Evolutionary conservation across 2,797 vertebrate genomes (phyloP).

Genomic region (Miichthys miiuy): DNA sequence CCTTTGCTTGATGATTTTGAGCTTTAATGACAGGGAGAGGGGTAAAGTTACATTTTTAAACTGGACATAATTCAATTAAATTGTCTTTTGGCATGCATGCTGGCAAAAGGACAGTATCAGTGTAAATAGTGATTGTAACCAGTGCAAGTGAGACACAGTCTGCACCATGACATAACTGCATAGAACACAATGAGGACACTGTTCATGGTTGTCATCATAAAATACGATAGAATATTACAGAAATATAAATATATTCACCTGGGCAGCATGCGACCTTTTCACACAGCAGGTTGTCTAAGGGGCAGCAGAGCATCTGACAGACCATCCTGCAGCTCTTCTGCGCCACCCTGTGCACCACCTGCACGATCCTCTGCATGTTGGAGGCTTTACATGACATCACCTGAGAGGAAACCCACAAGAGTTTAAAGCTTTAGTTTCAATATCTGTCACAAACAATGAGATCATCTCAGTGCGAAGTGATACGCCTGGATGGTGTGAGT

Average conservation of each 20-base stretch:
- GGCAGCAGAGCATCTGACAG: constrained; percentile 72
- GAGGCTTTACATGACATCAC: constrained; percentile 1
- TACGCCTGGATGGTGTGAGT: neutral
- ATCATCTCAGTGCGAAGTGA: neutral
- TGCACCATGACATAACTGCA: neutral
- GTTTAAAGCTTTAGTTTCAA: neutral
- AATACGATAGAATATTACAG: neutral
- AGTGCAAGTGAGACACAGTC: neutral
- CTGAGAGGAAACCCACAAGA: neutral
- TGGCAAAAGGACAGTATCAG: neutral
- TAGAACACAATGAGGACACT: neutral
- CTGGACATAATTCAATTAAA: neutral
- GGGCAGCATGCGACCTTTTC: constrained; percentile 37
- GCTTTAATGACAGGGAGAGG: constrained; percentile 40
- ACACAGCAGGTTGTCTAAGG: constrained; percentile 44
- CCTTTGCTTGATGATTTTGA: constrained; percentile 27
- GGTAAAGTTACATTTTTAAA: neutral
- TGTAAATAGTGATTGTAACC: neutral
- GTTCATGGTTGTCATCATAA: no score
- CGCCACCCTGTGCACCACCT: constrained; percentile 61
- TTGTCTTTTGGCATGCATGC: neutral
- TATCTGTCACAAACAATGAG: no score
- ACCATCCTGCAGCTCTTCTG: constrained; percentile 67
- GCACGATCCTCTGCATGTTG: constrained; percentile 52
- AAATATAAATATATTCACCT: constrained; percentile 59